phyloP scores from a whole-genome alignment of 53 echinoderm and acorn worm species.

The Antedon mediterranea region DNA sequence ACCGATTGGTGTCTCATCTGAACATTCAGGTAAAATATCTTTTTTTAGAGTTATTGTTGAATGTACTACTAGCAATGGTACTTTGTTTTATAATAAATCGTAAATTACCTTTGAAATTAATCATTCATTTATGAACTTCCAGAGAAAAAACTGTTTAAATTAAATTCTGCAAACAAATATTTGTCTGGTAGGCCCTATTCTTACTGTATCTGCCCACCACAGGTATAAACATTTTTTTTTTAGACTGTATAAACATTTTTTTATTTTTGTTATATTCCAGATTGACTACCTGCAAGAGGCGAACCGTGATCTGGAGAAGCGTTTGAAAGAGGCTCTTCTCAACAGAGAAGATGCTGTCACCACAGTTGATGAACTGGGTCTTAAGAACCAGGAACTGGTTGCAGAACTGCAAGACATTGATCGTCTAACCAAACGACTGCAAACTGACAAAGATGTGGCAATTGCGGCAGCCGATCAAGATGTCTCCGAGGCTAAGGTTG shows the following conservation, averaged over 20 bases:
- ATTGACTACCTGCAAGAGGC: slow-evolving; percentile 95
- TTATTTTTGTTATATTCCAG: slow-evolving; percentile 16
- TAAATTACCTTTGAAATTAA: too few species aligned
- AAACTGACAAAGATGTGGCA: slow-evolving; percentile 54
- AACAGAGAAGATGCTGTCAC: slow-evolving; percentile 29
- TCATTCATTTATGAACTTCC: too few species aligned
- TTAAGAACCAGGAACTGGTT: slow-evolving; percentile 69
- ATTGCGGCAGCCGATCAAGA: slow-evolving; percentile 71
- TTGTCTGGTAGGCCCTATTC: too few species aligned
- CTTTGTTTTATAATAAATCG: too few species aligned
- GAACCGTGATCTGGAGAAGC: slow-evolving; percentile 69
- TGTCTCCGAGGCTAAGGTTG: slow-evolving; percentile 62
- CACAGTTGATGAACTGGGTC: slow-evolving; percentile 39
- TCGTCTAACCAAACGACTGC: slow-evolving; percentile 65
- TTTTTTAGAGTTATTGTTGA: too few species aligned
- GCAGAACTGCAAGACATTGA: slow-evolving; percentile 73
- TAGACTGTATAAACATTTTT: too few species aligned
- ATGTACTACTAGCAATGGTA: too few species aligned
- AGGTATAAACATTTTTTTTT: too few species aligned
- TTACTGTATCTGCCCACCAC: too few species aligned
- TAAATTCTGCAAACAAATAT: too few species aligned
- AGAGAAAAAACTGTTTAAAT: too few species aligned
- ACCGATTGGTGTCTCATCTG: slow-evolving; percentile 90
- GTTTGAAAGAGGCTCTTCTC: slow-evolving; percentile 42
- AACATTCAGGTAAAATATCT: slow-evolving; percentile 84